A percentile compares a stretch with the other conserved stretches of the same genome.
Evolutionary conservation across 2,888 invertebrate species (phyloP).

Genomic region (Nipponacmea schrenckii): DNA sequence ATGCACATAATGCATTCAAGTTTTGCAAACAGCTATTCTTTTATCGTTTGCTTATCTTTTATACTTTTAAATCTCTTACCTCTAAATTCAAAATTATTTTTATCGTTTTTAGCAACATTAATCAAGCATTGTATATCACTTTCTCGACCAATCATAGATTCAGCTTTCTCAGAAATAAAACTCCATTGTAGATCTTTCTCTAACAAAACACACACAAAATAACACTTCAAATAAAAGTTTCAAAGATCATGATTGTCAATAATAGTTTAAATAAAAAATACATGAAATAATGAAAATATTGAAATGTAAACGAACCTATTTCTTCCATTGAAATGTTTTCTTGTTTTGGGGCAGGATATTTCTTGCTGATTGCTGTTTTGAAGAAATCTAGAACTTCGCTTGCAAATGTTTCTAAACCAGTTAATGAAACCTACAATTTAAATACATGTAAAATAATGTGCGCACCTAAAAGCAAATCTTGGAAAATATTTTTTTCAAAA

Average conservation of each 20-base stretch:
- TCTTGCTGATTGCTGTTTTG: slow-evolving; percentile 47
- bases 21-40: no score
- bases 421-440: slow-evolving; percentile 45
- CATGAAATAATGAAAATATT: background rate
- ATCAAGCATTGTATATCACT: slow-evolving; percentile 38
- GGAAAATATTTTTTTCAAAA: no score
- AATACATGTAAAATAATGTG: background rate
- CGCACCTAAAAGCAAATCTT: no score
- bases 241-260: no score
- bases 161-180: slow-evolving; percentile 47
- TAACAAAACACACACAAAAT: slow-evolving; percentile 20
- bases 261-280: background rate
- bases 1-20: no score
- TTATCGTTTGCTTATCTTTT: no score
- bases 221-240: no score
- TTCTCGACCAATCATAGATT: slow-evolving; percentile 52
- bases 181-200: slow-evolving; percentile 47
- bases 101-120: slow-evolving; percentile 36
- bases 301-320: slow-evolving; percentile 25
- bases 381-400: slow-evolving; percentile 52
- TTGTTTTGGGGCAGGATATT: slow-evolving; percentile 37
- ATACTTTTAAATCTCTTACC: no score
- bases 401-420: slow-evolving; percentile 53
- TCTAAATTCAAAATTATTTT: slow-evolving; percentile 16
- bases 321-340: slow-evolving; percentile 22